phyloP scores from a whole-genome alignment of 1,140 invertebrate genomes.

The Parasteatoda tepidariorum region DNA sequence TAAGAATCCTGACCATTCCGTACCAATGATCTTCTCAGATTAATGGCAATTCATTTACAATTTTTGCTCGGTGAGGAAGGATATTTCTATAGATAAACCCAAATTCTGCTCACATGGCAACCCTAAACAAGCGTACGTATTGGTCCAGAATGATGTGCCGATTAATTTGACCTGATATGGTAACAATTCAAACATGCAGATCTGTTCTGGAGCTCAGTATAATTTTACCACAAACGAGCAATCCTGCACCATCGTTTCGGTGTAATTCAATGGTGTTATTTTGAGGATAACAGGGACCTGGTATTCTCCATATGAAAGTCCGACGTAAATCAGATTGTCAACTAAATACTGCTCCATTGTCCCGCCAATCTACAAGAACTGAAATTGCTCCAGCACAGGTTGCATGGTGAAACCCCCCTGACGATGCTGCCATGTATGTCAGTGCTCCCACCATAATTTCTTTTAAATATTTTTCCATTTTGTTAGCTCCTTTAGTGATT shows the following conservation, averaged over 20 bases:
- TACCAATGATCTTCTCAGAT: too few relatives aligned
- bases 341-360: not conserved
- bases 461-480: too few relatives aligned
- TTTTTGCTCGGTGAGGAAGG: not conserved
- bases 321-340: not conserved
- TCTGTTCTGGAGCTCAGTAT: not conserved
- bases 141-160: not conserved
- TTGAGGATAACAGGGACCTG: not conserved
- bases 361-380: too few relatives aligned
- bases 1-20: too few relatives aligned
- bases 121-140: not conserved
- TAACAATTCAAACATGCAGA: not conserved
- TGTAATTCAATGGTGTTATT: not conserved
- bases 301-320: not conserved
- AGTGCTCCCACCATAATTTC: too few relatives aligned
- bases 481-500: too few relatives aligned
- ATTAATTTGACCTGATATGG: not conserved
- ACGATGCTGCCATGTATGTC: too few relatives aligned
- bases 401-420: too few relatives aligned
- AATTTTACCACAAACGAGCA: not conserved
- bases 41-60: not conserved
- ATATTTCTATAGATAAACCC: not conserved
- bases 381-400: too few relatives aligned
- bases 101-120: not conserved
- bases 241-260: not conserved